These are phyloP conservation scores for Halisarca cf. caerulea DNA, from an alignment of 37 sponge, comb jelly and placozoan genomes.

Conservation along the genomic window DNA sequence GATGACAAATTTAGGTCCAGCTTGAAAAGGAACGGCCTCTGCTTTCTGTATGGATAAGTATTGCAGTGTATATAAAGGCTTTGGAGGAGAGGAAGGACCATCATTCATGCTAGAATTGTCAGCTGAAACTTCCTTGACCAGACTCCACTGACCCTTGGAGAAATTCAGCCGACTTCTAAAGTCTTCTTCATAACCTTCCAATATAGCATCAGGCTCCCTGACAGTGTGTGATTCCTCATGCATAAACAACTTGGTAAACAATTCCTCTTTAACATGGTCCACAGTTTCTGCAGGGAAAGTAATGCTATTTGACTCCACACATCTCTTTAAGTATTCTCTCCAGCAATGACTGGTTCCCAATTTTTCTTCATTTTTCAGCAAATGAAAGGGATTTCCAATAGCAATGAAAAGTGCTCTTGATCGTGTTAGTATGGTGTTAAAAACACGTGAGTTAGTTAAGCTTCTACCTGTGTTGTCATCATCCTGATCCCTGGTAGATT, in stretches of 20 bases:
- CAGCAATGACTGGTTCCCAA: conserved; percentile 42
- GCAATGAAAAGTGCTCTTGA: conserved; percentile 60
- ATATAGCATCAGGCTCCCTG: neutral
- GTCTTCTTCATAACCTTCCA: conserved; percentile 4
- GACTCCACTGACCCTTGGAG: neutral
- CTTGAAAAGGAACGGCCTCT: conserved; percentile 56
- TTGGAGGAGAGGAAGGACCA: neutral
- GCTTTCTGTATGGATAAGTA: conserved; percentile 4
- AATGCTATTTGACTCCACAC: conserved; percentile 57
- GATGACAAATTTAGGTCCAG: conserved; percentile 28
- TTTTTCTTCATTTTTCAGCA: conserved; percentile 41
- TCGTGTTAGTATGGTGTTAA: conserved; percentile 74
- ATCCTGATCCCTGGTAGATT: neutral
- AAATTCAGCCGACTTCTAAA: neutral
- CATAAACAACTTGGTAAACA: neutral
- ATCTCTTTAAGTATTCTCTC: conserved; percentile 65
- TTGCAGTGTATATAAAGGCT: neutral
- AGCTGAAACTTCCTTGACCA: neutral
- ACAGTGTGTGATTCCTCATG: neutral
- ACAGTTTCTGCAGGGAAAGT: neutral
- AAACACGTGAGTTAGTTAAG: conserved; percentile 34
- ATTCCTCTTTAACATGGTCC: neutral
- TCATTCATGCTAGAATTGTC: neutral
- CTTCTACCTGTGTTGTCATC: neutral
- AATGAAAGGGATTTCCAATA: conserved; percentile 69